Evolutionary conservation across 1,140 invertebrate genomes (phyloP).

Genomic region (Meloidogyne hapla): DNA sequence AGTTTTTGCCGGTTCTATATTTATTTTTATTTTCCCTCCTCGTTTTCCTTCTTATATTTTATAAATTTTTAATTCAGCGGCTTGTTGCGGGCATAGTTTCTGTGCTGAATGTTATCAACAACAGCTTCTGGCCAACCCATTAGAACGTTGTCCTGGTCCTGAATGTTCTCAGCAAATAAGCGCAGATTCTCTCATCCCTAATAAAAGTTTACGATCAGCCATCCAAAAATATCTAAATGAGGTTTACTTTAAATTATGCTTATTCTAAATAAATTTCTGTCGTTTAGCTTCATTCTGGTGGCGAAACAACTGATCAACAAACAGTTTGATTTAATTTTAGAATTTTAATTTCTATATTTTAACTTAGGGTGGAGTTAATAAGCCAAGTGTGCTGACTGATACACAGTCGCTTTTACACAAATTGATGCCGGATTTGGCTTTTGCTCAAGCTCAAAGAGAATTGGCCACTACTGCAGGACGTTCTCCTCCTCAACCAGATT

Average conservation of each 20-base stretch:
- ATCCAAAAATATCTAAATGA: slow-evolving; percentile 40
- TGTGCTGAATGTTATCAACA: slow-evolving; percentile 87
- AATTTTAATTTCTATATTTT: not conserved
- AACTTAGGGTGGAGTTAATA: slow-evolving; percentile 23
- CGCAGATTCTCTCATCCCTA: slow-evolving; percentile 86
- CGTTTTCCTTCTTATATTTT: too few species aligned
- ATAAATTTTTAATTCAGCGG: slow-evolving; percentile 69
- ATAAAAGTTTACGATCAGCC: slow-evolving; percentile 65
- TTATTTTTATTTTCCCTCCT: too few species aligned
- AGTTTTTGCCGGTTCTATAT: too few species aligned
- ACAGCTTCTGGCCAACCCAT: slow-evolving; percentile 75
- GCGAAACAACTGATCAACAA: not conserved
- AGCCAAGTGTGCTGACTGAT: slow-evolving; percentile 22
- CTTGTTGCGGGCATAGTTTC: slow-evolving; percentile 93
- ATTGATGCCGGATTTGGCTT: slow-evolving; percentile 36
- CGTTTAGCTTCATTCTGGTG: not conserved
- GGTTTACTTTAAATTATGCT: not conserved
- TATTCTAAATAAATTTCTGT: not conserved
- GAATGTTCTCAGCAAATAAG: slow-evolving; percentile 87
- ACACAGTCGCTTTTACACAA: slow-evolving; percentile 38
- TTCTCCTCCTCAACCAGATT: not conserved
- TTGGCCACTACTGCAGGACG: slow-evolving; percentile 1
- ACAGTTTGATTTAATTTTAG: not conserved
- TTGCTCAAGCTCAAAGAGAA: slow-evolving; percentile 13
- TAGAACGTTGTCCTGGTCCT: slow-evolving; percentile 79